These are phyloP conservation scores for Beroe ovata DNA, from an alignment of 37 sponge, comb jelly and placozoan species.

Conservation along the genomic window DNA sequence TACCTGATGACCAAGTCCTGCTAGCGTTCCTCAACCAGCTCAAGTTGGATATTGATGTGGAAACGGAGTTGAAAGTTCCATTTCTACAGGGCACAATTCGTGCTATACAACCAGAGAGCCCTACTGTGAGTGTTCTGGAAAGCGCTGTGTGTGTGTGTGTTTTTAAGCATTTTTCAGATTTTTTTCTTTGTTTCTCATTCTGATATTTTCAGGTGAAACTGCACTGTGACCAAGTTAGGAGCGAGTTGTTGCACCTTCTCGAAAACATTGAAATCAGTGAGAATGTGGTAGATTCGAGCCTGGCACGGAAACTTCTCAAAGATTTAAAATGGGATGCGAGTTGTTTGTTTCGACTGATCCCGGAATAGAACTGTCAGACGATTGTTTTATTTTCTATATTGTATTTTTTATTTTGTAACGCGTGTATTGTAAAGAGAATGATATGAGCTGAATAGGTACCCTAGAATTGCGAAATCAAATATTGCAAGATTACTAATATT, in stretches of 20 bases:
- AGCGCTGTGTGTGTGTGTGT: no score
- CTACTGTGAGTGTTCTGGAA: not conserved
- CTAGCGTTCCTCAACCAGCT: slow-evolving; percentile 26
- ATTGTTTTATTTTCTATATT: no score
- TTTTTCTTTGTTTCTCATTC: not conserved
- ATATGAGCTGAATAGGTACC: no score
- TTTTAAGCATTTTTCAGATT: no score
- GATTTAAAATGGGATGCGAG: not conserved
- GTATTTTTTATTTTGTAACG: no score
- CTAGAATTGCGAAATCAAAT: no score
- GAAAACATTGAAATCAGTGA: not conserved
- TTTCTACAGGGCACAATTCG: not conserved
- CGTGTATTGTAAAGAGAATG: no score
- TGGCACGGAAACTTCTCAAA: not conserved
- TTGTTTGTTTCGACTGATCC: not conserved
- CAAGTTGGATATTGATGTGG: not conserved
- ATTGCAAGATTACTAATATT: no score
- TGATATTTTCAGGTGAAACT: not conserved
- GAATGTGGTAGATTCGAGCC: not conserved
- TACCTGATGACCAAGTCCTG: not conserved
- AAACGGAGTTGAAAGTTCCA: not conserved
- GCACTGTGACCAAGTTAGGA: not conserved
- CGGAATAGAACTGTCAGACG: no score
- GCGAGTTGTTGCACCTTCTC: not conserved
- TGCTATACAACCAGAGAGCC: not conserved